Evolutionary conservation across 2,888 invertebrate species (phyloP), one percentile per base, ranked within the genome.

Genomic region (Odontomyia ornata): DNA sequence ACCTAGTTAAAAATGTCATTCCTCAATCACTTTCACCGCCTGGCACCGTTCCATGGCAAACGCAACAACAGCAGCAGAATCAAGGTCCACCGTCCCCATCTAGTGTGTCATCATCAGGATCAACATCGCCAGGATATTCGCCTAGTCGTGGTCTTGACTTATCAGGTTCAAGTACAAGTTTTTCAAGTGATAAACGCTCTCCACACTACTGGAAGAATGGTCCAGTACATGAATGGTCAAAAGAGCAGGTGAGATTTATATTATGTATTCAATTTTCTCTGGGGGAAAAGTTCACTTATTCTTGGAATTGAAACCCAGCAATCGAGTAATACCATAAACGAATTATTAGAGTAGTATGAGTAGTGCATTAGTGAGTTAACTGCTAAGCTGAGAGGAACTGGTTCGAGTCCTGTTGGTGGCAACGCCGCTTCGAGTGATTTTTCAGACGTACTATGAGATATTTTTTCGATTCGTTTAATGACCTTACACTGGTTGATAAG

Each of bases 201-300:
- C 89, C 90, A 60, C 90, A 92, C 81, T 91, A 91, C 81, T 91
- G 91, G 91, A 92, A 92, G 83, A 90, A 90, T 76, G 90, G 90
- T n/a, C 90, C 91, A 15, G 92, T 93, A 57, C 89, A 90, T 60
- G 93, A 94, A 82, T 94, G 94, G 94, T 91, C 90, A 81, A 93
- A 92, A 85, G 92, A 92, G 83, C 93, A 93, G 88, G 93, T 93
- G 82, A 84, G 65, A 77, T 36, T 36, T 36, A 9, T 36, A 5
- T n/a, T n/a, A n/a, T 36, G 60, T 5, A 9, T 36, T 9, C 9
- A 36, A 36, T 36, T 5, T 36, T 36, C 9, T 36, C 9, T 36
- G 9, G 9, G 36, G 36, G n/a, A n/a, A n/a, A 36, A 36, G 36
- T 36, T 36, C 36, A 36, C 9, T n/a, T n/a, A n/a, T n/a, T n/a